Percentiles rank a stretch among this genome's conserved stretches.
Evolutionary conservation across 2,797 vertebrate species (phyloP).

Genomic region (Danio aesculapii): DNA sequence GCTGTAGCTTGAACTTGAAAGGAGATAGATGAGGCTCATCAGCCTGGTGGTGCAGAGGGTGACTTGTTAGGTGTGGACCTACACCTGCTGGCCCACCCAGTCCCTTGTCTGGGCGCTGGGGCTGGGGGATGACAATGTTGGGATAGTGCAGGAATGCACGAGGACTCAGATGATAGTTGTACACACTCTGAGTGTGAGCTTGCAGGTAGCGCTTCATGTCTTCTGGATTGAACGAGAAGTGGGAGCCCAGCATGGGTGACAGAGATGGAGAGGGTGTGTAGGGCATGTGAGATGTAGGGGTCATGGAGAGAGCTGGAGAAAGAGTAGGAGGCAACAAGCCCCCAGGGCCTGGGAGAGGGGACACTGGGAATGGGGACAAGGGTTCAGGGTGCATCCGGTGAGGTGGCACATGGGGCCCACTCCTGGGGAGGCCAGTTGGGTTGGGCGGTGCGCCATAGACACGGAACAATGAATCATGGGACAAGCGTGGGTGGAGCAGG

Average conservation of each 20-base stretch:
- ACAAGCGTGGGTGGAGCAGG: slow-evolving; percentile 79
- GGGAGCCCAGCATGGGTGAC: slow-evolving; percentile 89
- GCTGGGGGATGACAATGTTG: slow-evolving; percentile 89
- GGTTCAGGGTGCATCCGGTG: slow-evolving; percentile 78
- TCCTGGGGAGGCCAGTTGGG: slow-evolving; percentile 72
- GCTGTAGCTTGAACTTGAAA: slow-evolving; percentile 94
- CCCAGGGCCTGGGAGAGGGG: slow-evolving; percentile 78
- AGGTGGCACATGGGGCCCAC: slow-evolving; percentile 40
- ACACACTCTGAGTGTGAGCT: slow-evolving; percentile 92
- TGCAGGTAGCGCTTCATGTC: slow-evolving; percentile 97
- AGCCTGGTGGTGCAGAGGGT: slow-evolving; percentile 71
- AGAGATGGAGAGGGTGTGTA: slow-evolving; percentile 91
- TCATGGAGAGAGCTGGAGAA: slow-evolving; percentile 90
- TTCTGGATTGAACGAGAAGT: slow-evolving; percentile 94
- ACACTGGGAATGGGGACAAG: slow-evolving; percentile 85
- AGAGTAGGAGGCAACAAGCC: slow-evolving; percentile 83
- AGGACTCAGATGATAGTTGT: slow-evolving; percentile 96
- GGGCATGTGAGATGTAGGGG: slow-evolving; percentile 86
- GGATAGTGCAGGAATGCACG: slow-evolving; percentile 94
- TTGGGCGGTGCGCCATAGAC: slow-evolving; percentile 78
- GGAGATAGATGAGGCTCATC: slow-evolving; percentile 75
- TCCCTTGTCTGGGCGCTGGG: slow-evolving; percentile 84
- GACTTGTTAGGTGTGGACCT: slow-evolving; percentile 49
- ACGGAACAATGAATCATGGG: slow-evolving; percentile 88
- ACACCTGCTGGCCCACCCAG: slow-evolving; percentile 39